Evolutionary conservation across 2,113 vertebrate genomes (phyloP).

Genomic region (Candoia aspera): DNA sequence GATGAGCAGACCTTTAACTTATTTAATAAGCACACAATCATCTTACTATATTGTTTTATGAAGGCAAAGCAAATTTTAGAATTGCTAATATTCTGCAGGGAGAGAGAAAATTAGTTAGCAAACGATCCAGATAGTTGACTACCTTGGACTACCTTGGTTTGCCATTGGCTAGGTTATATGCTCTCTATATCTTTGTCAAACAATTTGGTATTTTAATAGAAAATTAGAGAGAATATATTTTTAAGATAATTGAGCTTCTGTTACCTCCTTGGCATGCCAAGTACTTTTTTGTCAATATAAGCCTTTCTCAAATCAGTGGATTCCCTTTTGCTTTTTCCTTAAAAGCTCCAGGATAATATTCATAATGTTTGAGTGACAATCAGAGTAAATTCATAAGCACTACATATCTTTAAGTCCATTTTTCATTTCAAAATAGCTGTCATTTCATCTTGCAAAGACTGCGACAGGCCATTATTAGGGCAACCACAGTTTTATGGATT

Average conservation of each 20-base stretch:
- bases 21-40: not conserved
- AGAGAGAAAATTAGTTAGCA: too few species aligned
- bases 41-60: not conserved
- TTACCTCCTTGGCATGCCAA: conserved; percentile 23
- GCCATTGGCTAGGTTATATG: not conserved
- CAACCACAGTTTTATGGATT: conserved; percentile 60
- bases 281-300: conserved; percentile 37
- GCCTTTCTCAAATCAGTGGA: conserved; percentile 52
- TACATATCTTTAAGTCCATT: conserved; percentile 68
- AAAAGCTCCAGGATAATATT: conserved; percentile 58
- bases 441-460: conserved; percentile 59
- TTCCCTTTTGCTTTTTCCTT: conserved; percentile 68
- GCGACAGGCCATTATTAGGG: conserved; percentile 69
- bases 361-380: conserved; percentile 71
- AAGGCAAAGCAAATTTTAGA: not conserved
- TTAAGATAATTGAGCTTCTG: conserved; percentile 29
- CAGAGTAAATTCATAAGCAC: conserved; percentile 73
- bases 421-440: conserved; percentile 71
- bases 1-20: not conserved
- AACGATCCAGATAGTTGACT: not conserved
- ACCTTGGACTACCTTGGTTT: not conserved
- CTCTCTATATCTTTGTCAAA: not conserved
- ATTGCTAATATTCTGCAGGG: not conserved
- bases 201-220: conserved; percentile 17
- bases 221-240: not conserved